Base-by-base conservation (phyloP, 2,797 vertebrate species). In the Setipinna tenuifilis region DNA sequence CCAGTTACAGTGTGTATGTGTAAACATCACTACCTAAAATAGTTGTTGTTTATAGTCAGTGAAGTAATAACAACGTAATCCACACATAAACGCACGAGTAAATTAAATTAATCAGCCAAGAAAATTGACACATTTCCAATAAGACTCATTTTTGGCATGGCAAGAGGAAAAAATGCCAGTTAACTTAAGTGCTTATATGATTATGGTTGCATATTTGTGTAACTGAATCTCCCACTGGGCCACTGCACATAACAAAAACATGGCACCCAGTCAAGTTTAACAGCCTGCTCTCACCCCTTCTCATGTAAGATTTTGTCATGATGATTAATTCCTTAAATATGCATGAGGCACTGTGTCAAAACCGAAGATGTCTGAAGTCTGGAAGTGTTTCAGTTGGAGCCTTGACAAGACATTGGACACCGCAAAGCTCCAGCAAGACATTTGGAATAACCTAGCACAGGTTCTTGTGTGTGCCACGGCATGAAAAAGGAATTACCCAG, bases 361-460 rank as follows among this genome's bases (percentile, higher is more conserved):
- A 80, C 48, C 84, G 50, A 62, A 68, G 54, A 28, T 65, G 57
- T 85, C 82, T 85, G 81, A 80, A 80, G 46, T 5, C 19, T 50
- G 17, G 23, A 25, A 48, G 25, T 82, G 85, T 82, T 85, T 85
- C 35, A 50, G 59, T 68, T 85, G 84, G 59, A 46, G 41, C 57
- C 16, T 81, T 62, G 82, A 58, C 81, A 23, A 83, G 65, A 81
- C 21, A 11, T 41, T 83, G 71, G 82, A 83, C 54, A 80, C 14
- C 50, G 65, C 28, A 35, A 31, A 71, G 28, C 16, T 28, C 68
- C 28, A 35, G 16, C 68, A 31, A 19, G 6, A 71, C 68, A 16
- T 71, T 71, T 71, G 68, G 3, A 71, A 35, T 71, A 65, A 23
- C n/a, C 61, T 65, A 11, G 58, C 17, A 4, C 68, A 71, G 68